phyloP scores from a whole-genome alignment of 2,113 vertebrate species.

The Zingel zingel region DNA sequence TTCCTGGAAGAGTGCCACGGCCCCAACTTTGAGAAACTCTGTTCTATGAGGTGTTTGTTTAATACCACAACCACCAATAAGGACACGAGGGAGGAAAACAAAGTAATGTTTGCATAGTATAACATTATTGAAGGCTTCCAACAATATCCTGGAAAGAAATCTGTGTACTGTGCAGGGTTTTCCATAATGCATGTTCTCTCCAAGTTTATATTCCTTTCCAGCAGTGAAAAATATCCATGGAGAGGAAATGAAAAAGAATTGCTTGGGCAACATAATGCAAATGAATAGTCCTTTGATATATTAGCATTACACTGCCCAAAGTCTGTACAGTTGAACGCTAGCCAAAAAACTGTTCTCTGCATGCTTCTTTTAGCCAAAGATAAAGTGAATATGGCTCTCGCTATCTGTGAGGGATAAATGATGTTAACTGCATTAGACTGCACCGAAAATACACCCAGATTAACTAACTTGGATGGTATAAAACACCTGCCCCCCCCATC shows the following conservation, averaged over 20 bases:
- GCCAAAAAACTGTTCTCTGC: slow-evolving; percentile 2
- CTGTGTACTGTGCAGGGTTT: background rate
- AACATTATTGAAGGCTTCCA: slow-evolving; percentile 15
- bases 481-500: slow-evolving; percentile 40
- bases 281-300: slow-evolving; percentile 40
- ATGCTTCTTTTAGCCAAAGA: slow-evolving; percentile 31
- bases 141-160: slow-evolving; percentile 4
- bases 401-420: slow-evolving; percentile 32
- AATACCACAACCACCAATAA: background rate
- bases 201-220: slow-evolving; percentile 14
- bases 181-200: slow-evolving; percentile 33
- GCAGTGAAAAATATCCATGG: slow-evolving; percentile 34
- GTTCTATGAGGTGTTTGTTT: background rate
- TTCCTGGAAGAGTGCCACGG: too few relatives aligned
- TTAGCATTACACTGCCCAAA: slow-evolving; percentile 11
- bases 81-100: background rate
- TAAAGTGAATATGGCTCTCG: slow-evolving; percentile 18
- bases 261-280: slow-evolving; percentile 56
- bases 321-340: slow-evolving; percentile 31
- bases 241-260: slow-evolving; percentile 26
- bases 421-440: slow-evolving; percentile 43
- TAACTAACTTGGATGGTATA: slow-evolving; percentile 29
- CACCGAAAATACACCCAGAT: slow-evolving; percentile 49
- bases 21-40: too few relatives aligned
- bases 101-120: background rate